phyloP scores from a whole-genome alignment of 2,113 vertebrate genomes.

The Eretmochelys imbricata region DNA sequence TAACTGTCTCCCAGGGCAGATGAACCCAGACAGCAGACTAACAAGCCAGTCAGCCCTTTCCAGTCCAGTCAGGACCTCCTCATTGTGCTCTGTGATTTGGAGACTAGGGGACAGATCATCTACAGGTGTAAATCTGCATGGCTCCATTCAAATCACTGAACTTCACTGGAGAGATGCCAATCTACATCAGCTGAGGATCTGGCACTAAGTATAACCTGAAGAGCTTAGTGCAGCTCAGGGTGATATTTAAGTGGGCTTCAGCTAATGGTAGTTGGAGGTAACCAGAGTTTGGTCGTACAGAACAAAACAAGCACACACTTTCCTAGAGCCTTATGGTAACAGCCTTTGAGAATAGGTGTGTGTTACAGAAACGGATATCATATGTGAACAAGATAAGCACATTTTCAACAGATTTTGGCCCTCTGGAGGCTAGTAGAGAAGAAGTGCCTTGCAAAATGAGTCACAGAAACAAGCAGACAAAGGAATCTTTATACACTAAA shows the following conservation, averaged over 20 bases:
- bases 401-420: neutral
- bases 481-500: constrained; percentile 40
- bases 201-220: neutral
- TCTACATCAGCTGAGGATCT: neutral
- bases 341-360: neutral
- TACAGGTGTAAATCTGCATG: neutral
- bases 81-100: neutral
- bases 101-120: neutral
- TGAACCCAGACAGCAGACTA: accelerated
- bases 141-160: neutral
- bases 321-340: neutral
- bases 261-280: neutral
- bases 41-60: neutral
- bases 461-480: constrained; percentile 21
- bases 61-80: neutral
- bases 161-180: neutral
- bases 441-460: neutral
- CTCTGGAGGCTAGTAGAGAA: neutral
- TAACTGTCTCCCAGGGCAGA: accelerated
- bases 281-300: neutral
- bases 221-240: neutral
- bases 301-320: neutral
- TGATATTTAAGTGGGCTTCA: neutral
- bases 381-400: neutral
- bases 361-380: accelerated